A percentile compares a stretch with the other conserved stretches of the same genome.
Conservation (phyloP, 2,113 vertebrate genomes). For the Clarias gariepinus region DNA sequence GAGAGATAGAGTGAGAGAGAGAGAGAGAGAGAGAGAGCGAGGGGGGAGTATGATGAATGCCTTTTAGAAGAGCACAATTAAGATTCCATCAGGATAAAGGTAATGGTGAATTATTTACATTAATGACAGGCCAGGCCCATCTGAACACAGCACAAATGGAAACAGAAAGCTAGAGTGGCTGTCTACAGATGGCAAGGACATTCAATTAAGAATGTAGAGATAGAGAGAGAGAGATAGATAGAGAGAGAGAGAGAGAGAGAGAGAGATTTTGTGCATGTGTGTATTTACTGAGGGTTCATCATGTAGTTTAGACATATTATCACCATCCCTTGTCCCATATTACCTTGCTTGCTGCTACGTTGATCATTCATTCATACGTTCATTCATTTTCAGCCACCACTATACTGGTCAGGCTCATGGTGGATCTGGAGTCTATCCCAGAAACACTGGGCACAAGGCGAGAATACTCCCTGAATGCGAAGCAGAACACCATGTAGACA, state of each 20-base stretch:
- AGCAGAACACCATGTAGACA: background rate
- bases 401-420: background rate
- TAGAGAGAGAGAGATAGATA: slow-evolving; percentile 38
- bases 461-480: background rate
- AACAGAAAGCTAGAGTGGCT: slow-evolving; percentile 38
- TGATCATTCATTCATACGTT: background rate
- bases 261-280: slow-evolving; percentile 9
- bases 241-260: slow-evolving; percentile 21
- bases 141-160: slow-evolving; percentile 63
- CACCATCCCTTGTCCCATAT: slow-evolving; percentile 19
- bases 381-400: background rate
- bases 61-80: slow-evolving; percentile 71
- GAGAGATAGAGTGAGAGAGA: slow-evolving; percentile 40
- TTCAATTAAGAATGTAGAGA: slow-evolving; percentile 59
- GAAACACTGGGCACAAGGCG: background rate
- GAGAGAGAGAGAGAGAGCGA: slow-evolving; percentile 63
- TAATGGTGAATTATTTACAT: slow-evolving; percentile 80
- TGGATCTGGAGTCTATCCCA: background rate
- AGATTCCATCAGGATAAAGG: slow-evolving; percentile 82
- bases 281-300: slow-evolving; percentile 16
- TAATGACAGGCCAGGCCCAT: slow-evolving; percentile 64
- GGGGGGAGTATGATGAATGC: slow-evolving; percentile 72
- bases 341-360: slow-evolving; percentile 1
- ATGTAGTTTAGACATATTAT: slow-evolving; percentile 23
- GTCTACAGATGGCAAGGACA: slow-evolving; percentile 50